These are phyloP conservation scores for Nemopilema nomurai DNA, from an alignment of 30 jellyfish, hydroid and myxozoan genomes.

Conservation along the genomic window DNA sequence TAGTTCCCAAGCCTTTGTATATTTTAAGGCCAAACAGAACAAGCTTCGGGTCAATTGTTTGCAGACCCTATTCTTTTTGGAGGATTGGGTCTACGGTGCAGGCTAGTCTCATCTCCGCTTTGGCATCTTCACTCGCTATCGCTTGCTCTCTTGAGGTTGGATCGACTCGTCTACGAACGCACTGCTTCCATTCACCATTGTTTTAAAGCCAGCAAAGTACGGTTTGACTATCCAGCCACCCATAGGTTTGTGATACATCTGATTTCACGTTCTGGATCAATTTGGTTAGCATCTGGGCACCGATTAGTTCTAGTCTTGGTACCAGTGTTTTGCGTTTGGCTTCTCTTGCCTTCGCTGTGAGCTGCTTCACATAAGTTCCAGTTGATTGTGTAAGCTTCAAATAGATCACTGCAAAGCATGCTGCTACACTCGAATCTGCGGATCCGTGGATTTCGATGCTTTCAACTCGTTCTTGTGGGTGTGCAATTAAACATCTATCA, in stretches of 20 bases:
- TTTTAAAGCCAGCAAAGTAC: slow-evolving; percentile 61
- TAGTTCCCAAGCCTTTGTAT: background rate
- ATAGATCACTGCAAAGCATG: slow-evolving; percentile 62
- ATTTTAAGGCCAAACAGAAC: background rate
- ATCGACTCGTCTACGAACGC: slow-evolving; percentile 47
- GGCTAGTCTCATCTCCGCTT: slow-evolving; percentile 24
- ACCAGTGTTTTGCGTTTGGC: slow-evolving; percentile 45
- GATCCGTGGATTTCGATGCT: slow-evolving; percentile 38
- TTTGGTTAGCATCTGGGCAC: slow-evolving; percentile 49
- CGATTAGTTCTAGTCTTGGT: slow-evolving; percentile 45
- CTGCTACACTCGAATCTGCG: slow-evolving; percentile 45
- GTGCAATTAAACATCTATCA: slow-evolving; percentile 24
- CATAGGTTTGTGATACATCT: slow-evolving; percentile 24
- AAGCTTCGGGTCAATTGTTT: background rate
- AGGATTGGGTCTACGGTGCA: slow-evolving; percentile 11
- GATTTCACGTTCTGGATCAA: slow-evolving; percentile 37
- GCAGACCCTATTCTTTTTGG: too few relatives aligned
- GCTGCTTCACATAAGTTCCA: slow-evolving; percentile 34
- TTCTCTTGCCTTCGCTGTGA: slow-evolving; percentile 49
- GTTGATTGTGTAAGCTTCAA: slow-evolving; percentile 27
- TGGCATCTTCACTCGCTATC: background rate
- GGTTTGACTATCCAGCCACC: slow-evolving; percentile 55
- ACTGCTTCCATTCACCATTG: slow-evolving; percentile 57
- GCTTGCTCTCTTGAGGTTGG: slow-evolving; percentile 26
- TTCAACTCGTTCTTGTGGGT: slow-evolving; percentile 21